These are phyloP conservation scores for Collichthys lucidus DNA, from an alignment of 2,113 vertebrate species.

Conservation along the genomic window DNA sequence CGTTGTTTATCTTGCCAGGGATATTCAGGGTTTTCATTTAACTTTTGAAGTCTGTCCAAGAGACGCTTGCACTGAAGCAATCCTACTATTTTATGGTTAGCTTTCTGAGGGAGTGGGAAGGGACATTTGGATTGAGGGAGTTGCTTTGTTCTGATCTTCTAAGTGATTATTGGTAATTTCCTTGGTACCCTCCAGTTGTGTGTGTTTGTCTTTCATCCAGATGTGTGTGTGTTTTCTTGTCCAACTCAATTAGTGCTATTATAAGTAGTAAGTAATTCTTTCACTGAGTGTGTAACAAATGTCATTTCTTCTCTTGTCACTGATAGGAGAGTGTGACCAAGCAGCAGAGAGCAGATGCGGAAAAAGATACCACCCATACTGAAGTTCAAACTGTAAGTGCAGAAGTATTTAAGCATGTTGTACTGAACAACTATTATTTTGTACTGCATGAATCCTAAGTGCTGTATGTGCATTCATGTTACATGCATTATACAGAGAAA, in stretches of 20 bases:
- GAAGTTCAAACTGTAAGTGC: slow-evolving; percentile 59
- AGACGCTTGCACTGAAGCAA: slow-evolving; percentile 32
- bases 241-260: not conserved
- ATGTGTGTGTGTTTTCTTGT: not conserved
- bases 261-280: not conserved
- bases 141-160: slow-evolving; percentile 39
- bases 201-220: slow-evolving; percentile 24
- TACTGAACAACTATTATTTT: not conserved
- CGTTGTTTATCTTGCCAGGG: slow-evolving; percentile 53
- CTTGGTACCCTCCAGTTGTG: slow-evolving; percentile 37
- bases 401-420: slow-evolving; percentile 13
- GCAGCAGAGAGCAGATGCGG: not conserved
- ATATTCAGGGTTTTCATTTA: slow-evolving; percentile 31
- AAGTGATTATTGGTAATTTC: slow-evolving; percentile 46
- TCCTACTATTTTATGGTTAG: slow-evolving; percentile 22
- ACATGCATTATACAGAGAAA: not conserved
- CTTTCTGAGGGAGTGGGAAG: slow-evolving; percentile 16
- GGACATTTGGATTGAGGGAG: not conserved
- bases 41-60: slow-evolving; percentile 30
- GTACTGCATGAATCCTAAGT: not conserved
- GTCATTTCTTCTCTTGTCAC: slow-evolving; percentile 39
- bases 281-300: slow-evolving; percentile 2
- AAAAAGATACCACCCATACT: not conserved
- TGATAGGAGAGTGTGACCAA: slow-evolving; percentile 54
- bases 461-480: not conserved